Evolutionary conservation across 2,888 invertebrate genomes (phyloP).

Genomic region (Scaptomyza caliginosa): DNA sequence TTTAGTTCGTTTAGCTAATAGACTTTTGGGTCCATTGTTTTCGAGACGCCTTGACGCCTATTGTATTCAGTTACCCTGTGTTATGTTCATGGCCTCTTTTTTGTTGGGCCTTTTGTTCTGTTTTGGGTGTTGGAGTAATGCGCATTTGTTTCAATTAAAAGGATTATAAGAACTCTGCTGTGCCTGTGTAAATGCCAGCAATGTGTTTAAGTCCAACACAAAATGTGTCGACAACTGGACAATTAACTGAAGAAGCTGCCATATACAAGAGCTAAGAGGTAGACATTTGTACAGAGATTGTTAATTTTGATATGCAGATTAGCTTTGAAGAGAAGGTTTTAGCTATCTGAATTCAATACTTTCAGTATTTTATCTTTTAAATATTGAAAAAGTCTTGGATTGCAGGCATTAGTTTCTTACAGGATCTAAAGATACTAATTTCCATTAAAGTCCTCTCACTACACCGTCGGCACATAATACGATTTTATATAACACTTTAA

Average conservation of each 20-base stretch:
- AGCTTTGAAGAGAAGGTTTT: not conserved
- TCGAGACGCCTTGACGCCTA: constrained; percentile 81
- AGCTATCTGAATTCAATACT: too few relatives aligned
- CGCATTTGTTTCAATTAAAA: constrained; percentile 78
- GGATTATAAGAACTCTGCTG: constrained; percentile 54
- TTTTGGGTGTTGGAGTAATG: constrained; percentile 43
- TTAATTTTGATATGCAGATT: constrained; percentile 14
- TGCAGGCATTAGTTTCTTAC: too few relatives aligned
- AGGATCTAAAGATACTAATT: too few relatives aligned
- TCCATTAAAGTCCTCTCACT: not conserved
- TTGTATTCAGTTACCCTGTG: constrained; percentile 40
- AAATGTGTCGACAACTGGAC: constrained; percentile 69
- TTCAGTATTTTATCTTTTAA: too few relatives aligned
- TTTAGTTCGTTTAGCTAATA: constrained; percentile 57
- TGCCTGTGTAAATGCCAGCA: constrained; percentile 44
- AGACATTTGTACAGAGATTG: not conserved
- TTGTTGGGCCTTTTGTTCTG: constrained; percentile 39
- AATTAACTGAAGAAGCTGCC: constrained; percentile 22
- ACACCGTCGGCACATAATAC: not conserved
- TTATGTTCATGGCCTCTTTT: constrained; percentile 20
- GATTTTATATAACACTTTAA: not conserved
- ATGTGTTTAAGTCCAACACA: constrained; percentile 40
- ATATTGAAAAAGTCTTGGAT: too few relatives aligned
- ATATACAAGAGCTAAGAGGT: not conserved
- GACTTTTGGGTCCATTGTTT: constrained; percentile 60